Conservation (phyloP, 2,113 vertebrate genomes). For the Entelurus aequoreus region DNA sequence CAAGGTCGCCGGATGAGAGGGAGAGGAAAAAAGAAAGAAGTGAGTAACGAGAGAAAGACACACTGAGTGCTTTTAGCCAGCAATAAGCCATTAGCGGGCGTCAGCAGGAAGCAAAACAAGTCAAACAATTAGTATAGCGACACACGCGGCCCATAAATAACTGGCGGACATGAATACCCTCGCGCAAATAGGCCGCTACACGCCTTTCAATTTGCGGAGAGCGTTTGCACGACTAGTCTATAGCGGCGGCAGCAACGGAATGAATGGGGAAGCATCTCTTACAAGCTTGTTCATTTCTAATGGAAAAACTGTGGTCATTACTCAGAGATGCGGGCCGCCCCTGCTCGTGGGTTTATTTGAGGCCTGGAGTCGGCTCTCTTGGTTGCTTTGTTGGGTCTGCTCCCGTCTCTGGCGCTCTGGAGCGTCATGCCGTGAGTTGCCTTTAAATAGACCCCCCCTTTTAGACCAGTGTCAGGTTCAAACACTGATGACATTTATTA, state of each 20-base stretch:
- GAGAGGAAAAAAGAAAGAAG: background rate
- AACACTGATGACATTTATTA: too few relatives aligned
- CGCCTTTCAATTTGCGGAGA: constrained; percentile 39
- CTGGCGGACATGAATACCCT: constrained; percentile 23
- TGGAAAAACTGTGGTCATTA: constrained; percentile 38
- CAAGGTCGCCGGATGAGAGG: constrained; percentile 10
- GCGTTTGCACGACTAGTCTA: constrained; percentile 15
- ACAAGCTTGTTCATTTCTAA: constrained; percentile 47
- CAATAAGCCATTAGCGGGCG: constrained; percentile 41
- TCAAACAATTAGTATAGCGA: constrained; percentile 51
- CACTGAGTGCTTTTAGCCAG: constrained; percentile 38
- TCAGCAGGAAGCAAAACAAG: constrained; percentile 50
- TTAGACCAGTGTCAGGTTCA: too few relatives aligned
- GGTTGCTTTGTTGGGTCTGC: too few relatives aligned
- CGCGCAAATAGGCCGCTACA: constrained; percentile 15
- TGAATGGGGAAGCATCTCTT: constrained; percentile 43
- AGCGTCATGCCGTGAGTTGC: too few relatives aligned
- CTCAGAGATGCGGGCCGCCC: background rate
- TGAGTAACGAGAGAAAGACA: constrained; percentile 27
- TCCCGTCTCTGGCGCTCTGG: too few relatives aligned
- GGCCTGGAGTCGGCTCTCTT: too few relatives aligned
- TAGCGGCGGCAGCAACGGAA: constrained; percentile 27
- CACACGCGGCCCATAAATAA: constrained; percentile 43
- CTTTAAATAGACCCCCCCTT: too few relatives aligned
- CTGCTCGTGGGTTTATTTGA: too few relatives aligned